Base-by-base conservation (phyloP, 2,888 invertebrate species). In the Aphidius colemani region DNA sequence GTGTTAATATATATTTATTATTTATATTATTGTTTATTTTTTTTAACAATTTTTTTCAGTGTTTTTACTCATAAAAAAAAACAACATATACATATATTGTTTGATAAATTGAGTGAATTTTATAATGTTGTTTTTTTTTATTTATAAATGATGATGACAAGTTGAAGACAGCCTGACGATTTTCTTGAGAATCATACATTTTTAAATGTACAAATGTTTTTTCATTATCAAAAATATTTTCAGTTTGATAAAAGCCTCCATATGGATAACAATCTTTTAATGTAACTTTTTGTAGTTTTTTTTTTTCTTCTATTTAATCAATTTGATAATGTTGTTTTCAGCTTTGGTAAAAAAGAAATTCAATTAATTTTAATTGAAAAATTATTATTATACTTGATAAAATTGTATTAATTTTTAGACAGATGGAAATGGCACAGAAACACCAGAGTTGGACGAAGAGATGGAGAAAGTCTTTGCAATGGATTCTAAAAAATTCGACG, bases 381-480 rank as follows among this genome's bases (percentile, higher is more conserved):
- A 30, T 5, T 30, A 30, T 30, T 5, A 30, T 30, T 30, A 30
- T 30, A 2, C 0, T 30, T 30, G 1, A 30, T 30, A 30, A 30
- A 30, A 30, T 30, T 56, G 9, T 13, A n/a, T 11, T 56, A 41
- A 44, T 30, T 65, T 59, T 30, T 71, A 84, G 85, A 83, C 81
- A 83, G 86, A 84, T 83, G 85, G 85, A 79, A 84, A 84, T 85
- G 86, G 83, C 83, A 85, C 78, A 86, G 89, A 85, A 77, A 83
- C 84, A 82, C 86, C 91, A 73, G 89, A 88, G 73, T 85, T 94
- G 84, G 93, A 94, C 84, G 92, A 92, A 83, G 94, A 93, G 87
- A 93, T 93, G 90, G 93, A 93, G 77, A 91, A 93, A 82, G 93
- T 93, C 76, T 92, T 94, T 82, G 91, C 90, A 83, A 88, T 88